Conservation (phyloP, 2,888 invertebrate genomes). For the Aleiodes alternator region DNA sequence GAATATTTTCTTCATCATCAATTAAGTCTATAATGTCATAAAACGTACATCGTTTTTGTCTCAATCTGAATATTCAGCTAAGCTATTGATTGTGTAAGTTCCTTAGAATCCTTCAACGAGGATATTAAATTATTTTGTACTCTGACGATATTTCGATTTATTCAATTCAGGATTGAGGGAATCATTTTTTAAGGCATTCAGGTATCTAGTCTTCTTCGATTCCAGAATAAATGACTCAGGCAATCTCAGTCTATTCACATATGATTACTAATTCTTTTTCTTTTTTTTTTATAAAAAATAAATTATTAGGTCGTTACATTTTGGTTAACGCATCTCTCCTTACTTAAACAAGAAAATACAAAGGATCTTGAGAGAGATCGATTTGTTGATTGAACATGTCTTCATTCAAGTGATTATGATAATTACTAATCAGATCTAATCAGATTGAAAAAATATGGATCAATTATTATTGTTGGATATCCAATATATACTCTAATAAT, state of each 20-base stretch:
- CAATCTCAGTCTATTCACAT: slow-evolving; percentile 19
- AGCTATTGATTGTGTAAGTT: slow-evolving; percentile 21
- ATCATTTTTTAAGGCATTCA: slow-evolving; percentile 32
- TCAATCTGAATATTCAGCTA: slow-evolving; percentile 7
- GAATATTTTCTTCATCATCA: slow-evolving; percentile 1
- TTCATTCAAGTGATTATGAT: no score
- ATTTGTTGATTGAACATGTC: no score
- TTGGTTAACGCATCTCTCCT: slow-evolving; percentile 25
- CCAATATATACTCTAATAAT: neutral
- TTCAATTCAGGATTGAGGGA: slow-evolving; percentile 14
- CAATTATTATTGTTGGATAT: slow-evolving; percentile 17
- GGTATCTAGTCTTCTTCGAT: neutral
- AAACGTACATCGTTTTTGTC: neutral
- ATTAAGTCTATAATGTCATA: neutral
- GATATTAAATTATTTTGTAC: slow-evolving; percentile 33
- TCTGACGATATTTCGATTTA: neutral
- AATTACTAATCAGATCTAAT: slow-evolving; percentile 22
- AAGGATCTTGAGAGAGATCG: neutral
- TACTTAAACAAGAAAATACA: neutral
- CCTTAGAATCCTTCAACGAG: neutral
- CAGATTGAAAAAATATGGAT: neutral
- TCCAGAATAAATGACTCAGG: neutral
- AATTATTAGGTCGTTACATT: slow-evolving; percentile 36
- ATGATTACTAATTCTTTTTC: neutral
- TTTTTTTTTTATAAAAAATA: slow-evolving; percentile 19